A percentile compares a stretch with the other conserved stretches of the same genome.
Evolutionary conservation across 2,797 vertebrate species (phyloP).

Genomic region (Bryconaethiops microstoma): DNA sequence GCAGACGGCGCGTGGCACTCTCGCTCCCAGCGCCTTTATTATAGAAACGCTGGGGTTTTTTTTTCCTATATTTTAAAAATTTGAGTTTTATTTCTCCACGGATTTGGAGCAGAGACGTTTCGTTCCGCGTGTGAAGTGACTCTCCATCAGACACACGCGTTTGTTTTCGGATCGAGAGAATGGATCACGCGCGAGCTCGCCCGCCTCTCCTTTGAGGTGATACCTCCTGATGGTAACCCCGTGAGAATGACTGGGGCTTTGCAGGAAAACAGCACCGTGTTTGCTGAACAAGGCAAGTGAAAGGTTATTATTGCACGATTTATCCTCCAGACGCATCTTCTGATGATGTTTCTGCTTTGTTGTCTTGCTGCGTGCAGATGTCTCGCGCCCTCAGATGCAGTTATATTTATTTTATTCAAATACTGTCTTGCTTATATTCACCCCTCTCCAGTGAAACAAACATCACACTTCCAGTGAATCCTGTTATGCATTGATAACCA

Average conservation of each 20-base stretch:
- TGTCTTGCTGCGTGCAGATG: background rate
- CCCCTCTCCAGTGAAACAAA: constrained; percentile 33
- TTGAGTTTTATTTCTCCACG: background rate
- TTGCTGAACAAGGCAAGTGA: constrained; percentile 30
- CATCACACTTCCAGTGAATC: constrained; percentile 54
- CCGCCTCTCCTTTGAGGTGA: background rate
- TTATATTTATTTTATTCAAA: too few relatives aligned
- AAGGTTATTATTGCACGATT: background rate
- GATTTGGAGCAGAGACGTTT: too few relatives aligned
- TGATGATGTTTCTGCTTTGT: background rate
- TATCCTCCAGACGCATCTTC: too few relatives aligned
- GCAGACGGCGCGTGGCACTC: background rate
- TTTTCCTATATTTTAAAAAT: too few relatives aligned
- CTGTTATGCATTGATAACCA: constrained; percentile 31
- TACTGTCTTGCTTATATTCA: constrained; percentile 2
- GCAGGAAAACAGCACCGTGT: background rate
- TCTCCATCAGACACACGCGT: background rate
- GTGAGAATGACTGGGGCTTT: background rate
- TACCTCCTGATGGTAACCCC: constrained; percentile 11
- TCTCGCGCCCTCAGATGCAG: background rate
- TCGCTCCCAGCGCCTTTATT: too few relatives aligned
- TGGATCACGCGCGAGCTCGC: background rate
- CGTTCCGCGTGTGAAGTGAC: background rate
- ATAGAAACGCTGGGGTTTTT: too few relatives aligned
- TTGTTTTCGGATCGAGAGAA: background rate